Evolutionary conservation across 2,797 vertebrate species (phyloP), one percentile per base, ranked within the genome.

Genomic region (Gymnodraco acuticeps): DNA sequence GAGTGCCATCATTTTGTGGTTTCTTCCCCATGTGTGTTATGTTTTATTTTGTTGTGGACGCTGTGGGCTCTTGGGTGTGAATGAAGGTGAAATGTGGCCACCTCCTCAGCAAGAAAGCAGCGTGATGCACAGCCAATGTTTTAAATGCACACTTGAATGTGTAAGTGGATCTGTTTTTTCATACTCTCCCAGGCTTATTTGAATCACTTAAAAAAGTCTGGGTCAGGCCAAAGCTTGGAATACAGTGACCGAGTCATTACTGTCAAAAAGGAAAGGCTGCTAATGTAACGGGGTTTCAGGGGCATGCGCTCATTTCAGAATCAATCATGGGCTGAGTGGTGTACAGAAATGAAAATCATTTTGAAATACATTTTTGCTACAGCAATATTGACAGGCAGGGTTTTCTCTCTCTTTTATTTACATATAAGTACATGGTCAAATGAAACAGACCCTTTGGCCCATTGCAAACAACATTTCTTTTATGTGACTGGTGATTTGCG

Each of bases 271-370:
- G 17, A 81, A 85, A 77, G 70, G 58, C 83, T 77, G 69, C 81
- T 87, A 85, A 89, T 89, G 80, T 66, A 81, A 78, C 80, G 60
- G 64, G 77, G 71, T 78, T 84, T 83, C 66, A 47, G 70, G 78
- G 77, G 75, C 60, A 75, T 77, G 78, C 15, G 66, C 74, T 90
- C 85, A 80, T 89, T 93, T 91, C 87, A 91, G 75, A 92, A 91
- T 88, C 88, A 93, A 90, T 93, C 89, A 92, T 33, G 55, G 75
- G 63, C 69, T 62, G 66, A 87, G 75, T 63, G 66, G 60, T 78
- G 64, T 27, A 79, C 70, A 56, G 65, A 90, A 88, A 91, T 76
- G 81, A 89, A 90, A 94, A 92, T 91, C 58, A 83, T 90, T 92
- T 86, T 81, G 66, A 74, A 90, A 88, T 87, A 83, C 87, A 78